Percentiles rank a stretch among this genome's conserved stretches.
phyloP scores from a whole-genome alignment of 1,140 invertebrate species.

The Hesperophylax magnus region DNA sequence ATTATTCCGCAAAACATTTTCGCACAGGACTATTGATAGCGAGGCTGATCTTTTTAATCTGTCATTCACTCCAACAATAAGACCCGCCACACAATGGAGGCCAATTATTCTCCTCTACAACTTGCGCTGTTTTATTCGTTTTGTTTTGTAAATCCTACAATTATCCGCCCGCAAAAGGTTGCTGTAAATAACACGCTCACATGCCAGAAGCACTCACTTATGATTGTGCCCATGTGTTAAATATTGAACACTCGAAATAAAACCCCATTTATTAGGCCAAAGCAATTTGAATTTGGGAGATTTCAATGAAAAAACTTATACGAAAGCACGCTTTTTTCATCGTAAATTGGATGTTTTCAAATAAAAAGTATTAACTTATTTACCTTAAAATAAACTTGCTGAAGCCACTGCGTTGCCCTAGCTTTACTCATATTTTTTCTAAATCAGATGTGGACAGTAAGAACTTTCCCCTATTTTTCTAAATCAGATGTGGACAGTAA shows the following conservation, averaged over 20 bases:
- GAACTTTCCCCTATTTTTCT: too few relatives aligned
- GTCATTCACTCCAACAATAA: slow-evolving; percentile 5
- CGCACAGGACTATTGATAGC: not conserved
- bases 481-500: too few relatives aligned
- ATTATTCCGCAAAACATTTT: slow-evolving; percentile 1
- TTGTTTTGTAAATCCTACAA: not conserved
- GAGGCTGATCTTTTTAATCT: not conserved
- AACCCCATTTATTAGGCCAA: not conserved
- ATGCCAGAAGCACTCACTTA: not conserved
- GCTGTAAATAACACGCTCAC: not conserved
- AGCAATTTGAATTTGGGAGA: too few relatives aligned
- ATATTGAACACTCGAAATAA: not conserved
- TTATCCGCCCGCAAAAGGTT: not conserved
- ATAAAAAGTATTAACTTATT: too few relatives aligned
- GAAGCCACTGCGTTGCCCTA: too few relatives aligned
- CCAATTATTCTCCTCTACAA: not conserved
- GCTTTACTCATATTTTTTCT: too few relatives aligned
- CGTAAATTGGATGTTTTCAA: too few relatives aligned
- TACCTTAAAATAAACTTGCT: too few relatives aligned
- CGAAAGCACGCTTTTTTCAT: too few relatives aligned
- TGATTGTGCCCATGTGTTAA: slow-evolving; percentile 3
- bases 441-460: too few relatives aligned
- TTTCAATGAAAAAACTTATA: too few relatives aligned
- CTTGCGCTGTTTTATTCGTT: slow-evolving; percentile 7
- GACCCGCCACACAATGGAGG: not conserved